Conservation (phyloP, 2,797 vertebrate genomes). For the Carduelis carduelis region DNA sequence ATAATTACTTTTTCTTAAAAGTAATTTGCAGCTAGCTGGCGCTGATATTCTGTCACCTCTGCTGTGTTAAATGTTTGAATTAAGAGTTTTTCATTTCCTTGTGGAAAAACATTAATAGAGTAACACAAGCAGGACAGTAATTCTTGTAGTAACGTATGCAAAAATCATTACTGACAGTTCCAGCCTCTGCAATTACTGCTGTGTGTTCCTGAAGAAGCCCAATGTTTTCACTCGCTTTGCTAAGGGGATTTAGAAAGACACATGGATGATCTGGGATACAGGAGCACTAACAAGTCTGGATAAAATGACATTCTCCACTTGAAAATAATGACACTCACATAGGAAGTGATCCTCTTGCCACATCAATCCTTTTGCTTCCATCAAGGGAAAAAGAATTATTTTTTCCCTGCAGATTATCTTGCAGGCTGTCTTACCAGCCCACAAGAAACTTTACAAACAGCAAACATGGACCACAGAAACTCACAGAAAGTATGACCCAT, state of each 20-base stretch:
- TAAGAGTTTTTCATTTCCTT: slow-evolving; percentile 46
- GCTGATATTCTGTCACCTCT: neutral
- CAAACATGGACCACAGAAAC: neutral
- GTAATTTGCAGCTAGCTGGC: neutral
- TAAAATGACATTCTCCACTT: neutral
- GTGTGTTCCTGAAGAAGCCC: neutral
- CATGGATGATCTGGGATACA: neutral
- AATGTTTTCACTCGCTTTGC: neutral
- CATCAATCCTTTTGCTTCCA: neutral
- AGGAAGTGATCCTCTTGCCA: neutral
- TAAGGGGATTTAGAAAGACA: neutral
- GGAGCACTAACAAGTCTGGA: neutral
- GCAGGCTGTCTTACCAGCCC: neutral
- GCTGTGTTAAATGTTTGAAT: neutral
- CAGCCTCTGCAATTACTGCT: neutral
- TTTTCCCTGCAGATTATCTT: neutral
- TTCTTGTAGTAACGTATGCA: slow-evolving; percentile 16
- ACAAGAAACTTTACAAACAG: neutral
- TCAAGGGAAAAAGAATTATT: neutral
- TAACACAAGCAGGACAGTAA: neutral
- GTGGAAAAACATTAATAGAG: slow-evolving; percentile 40
- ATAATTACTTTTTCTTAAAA: slow-evolving; percentile 6
- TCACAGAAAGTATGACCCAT: neutral
- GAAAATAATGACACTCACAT: neutral
- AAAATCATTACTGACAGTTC: slow-evolving; percentile 21